Evolutionary conservation across 2,888 invertebrate genomes (phyloP).

Genomic region (Euproctis similis): DNA sequence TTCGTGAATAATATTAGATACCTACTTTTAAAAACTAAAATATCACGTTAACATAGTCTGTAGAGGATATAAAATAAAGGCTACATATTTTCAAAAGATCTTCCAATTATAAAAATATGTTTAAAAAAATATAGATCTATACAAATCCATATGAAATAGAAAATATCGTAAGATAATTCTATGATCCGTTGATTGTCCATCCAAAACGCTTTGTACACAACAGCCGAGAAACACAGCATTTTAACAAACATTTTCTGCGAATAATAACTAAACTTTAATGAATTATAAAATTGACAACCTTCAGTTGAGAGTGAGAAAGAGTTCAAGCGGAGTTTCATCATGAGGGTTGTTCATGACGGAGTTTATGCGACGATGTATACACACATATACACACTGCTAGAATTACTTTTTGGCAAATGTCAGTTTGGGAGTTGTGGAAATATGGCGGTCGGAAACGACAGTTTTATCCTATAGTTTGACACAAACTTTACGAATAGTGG

Average conservation of each 20-base stretch:
- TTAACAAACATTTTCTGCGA: conserved; percentile 10
- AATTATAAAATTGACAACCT: conserved; percentile 19
- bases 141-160: too few relatives aligned
- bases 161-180: too few relatives aligned
- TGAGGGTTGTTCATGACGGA: conserved; percentile 7
- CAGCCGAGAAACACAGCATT: conserved; percentile 7
- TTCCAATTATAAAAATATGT: too few relatives aligned
- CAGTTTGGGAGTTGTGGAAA: conserved; percentile 1
- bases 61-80: too few relatives aligned
- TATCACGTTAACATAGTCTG: too few relatives aligned
- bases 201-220: neutral
- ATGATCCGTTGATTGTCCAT: too few relatives aligned
- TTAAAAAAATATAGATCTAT: too few relatives aligned
- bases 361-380: conserved; percentile 5
- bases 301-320: too few relatives aligned
- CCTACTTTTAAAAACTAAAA: too few relatives aligned
- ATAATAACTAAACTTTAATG: conserved; percentile 11
- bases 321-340: conserved; percentile 14
- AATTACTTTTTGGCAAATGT: conserved; percentile 6
- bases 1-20: too few relatives aligned
- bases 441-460: conserved; percentile 8
- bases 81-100: too few relatives aligned
- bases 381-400: conserved; percentile 1
- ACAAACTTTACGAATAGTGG: too few relatives aligned
- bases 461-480: neutral